Evolutionary conservation across 2,888 invertebrate species (phyloP).

Genomic region (Tribolium freemani): DNA sequence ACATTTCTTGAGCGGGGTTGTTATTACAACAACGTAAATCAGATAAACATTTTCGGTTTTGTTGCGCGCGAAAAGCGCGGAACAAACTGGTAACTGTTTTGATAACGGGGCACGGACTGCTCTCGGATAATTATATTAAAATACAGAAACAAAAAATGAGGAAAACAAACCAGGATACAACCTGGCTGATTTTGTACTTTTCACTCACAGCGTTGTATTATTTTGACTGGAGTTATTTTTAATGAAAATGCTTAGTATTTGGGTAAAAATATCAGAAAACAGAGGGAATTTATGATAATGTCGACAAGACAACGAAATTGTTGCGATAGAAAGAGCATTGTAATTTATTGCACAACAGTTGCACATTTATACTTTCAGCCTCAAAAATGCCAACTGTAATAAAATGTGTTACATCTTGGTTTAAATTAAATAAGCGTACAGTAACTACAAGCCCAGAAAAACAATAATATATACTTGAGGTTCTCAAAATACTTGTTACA

Average conservation of each 20-base stretch:
- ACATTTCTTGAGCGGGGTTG: not conserved
- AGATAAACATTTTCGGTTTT: constrained; percentile 24
- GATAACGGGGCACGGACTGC: constrained; percentile 7
- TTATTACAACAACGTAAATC: constrained; percentile 21
- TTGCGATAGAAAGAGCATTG: not conserved
- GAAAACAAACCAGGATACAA: not conserved
- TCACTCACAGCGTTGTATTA: not conserved
- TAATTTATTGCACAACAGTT: not conserved
- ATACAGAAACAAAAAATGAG: not conserved
- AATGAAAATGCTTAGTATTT: not conserved
- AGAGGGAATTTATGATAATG: not conserved
- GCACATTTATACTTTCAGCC: not conserved
- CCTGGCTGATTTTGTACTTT: not conserved
- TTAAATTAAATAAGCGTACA: too few relatives aligned
- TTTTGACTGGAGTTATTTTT: not conserved
- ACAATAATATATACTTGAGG: too few relatives aligned
- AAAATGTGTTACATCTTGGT: too few relatives aligned
- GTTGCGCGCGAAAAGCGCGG: constrained; percentile 1
- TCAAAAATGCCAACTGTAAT: not conserved
- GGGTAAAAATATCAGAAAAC: not conserved
- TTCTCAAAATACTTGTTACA: too few relatives aligned
- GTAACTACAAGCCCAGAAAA: too few relatives aligned
- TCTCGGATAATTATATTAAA: constrained; percentile 10
- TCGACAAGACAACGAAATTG: not conserved
- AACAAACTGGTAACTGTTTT: constrained; percentile 18